Evolutionary conservation across 2,888 invertebrate genomes (phyloP).

Genomic region (Alloscopus bannaensis): DNA sequence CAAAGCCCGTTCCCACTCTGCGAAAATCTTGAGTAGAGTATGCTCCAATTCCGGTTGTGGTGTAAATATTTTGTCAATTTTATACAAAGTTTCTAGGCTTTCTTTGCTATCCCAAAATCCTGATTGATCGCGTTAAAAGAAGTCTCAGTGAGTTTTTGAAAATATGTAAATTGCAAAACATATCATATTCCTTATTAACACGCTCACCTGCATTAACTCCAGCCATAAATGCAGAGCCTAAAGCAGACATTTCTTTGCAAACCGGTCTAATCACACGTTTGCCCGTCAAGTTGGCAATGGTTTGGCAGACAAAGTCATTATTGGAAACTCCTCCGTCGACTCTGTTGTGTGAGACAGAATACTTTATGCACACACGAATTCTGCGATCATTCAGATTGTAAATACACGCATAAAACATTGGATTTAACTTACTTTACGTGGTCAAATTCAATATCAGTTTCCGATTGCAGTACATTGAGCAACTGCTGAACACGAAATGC

Average conservation of each 20-base stretch:
- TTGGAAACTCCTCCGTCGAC: slow-evolving; percentile 97
- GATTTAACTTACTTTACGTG: slow-evolving; percentile 80
- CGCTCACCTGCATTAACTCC: slow-evolving; percentile 27
- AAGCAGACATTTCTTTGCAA: slow-evolving; percentile 87
- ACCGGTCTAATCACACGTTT: slow-evolving; percentile 84
- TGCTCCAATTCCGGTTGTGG: slow-evolving; percentile 75
- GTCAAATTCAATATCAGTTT: slow-evolving; percentile 80
- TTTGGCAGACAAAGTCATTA: slow-evolving; percentile 93
- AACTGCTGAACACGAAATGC: slow-evolving; percentile 88
- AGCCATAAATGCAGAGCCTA: slow-evolving; percentile 87
- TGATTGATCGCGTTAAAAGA: slow-evolving; percentile 74
- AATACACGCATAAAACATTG: too few relatives aligned
- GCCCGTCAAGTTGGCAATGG: slow-evolving; percentile 88
- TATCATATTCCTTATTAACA: neutral
- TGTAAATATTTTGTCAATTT: slow-evolving; percentile 80
- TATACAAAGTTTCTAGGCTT: slow-evolving; percentile 80
- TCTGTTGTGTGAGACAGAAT: too few relatives aligned
- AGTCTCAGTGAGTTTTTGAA: neutral
- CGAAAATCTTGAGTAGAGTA: slow-evolving; percentile 75
- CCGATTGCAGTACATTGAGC: slow-evolving; percentile 83
- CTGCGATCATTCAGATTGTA: too few relatives aligned
- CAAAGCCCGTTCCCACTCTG: slow-evolving; percentile 80
- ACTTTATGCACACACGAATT: too few relatives aligned
- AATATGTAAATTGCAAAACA: neutral
- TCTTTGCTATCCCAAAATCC: slow-evolving; percentile 85